Base-by-base conservation (phyloP, 2,888 invertebrate genomes). In the Gymnoscelis rufifasciata region DNA sequence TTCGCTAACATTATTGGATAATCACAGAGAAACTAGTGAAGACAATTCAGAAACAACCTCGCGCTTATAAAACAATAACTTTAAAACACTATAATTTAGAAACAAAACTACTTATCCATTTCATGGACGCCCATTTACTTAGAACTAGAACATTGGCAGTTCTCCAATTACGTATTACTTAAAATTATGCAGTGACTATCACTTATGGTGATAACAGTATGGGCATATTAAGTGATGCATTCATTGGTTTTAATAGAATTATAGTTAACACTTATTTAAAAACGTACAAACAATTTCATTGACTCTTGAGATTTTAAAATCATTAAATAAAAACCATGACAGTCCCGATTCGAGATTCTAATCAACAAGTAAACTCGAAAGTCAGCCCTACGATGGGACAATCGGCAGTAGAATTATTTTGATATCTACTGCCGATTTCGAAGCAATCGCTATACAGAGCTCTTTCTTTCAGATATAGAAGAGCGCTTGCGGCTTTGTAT, bases 401-500 rank as follows among this genome's bases (percentile, higher is more conserved):
- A 15, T 19, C 35, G 12, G 19, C 19, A 35, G 19, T 19, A 42
- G 10, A 24, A 8, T 24, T 28, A 27, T 23, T 13, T n/a, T n/a
- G n/a, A n/a, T n/a, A n/a, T n/a, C n/a, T n/a, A n/a, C 10, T 8
- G 13, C 27, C 19, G 30, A 36, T 12, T 15, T 10, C 23, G 7
- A 23, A 45, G 52, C 56, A 56, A 67, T 67, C 56, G 77, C 78
- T 86, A 87, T 71, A 83, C 83, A n/a, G 86, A 84, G 55, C 80
- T 83, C 49, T 89, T 89, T 37, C 88, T 62, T 35, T 88, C 88
- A 2, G 86, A 80, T 61, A 88, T 78, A 3, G 84, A 84, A 0
- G 86, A 78, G 1, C 88, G 71, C 52, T 88, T 88, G 43, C 87
- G 74, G 43, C 78, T 84, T 49, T 82, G 83, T 57, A 83, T 80